Evolutionary conservation across 2,113 vertebrate genomes (phyloP).

Genomic region (Lophura nycthemera): DNA sequence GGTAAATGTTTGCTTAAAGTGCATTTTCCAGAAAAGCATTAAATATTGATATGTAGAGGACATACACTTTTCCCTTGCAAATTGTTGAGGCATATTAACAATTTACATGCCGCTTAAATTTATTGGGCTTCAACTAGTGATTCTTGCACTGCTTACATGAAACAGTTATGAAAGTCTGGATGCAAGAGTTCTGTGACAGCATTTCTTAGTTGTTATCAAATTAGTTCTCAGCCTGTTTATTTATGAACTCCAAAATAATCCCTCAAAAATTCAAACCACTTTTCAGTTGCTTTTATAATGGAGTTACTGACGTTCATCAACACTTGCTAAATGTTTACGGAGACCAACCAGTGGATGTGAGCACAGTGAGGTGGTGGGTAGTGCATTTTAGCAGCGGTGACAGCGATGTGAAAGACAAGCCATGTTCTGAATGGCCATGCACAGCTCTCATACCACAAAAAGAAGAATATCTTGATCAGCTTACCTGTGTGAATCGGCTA

Average conservation of each 20-base stretch:
- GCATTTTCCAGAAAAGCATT: neutral
- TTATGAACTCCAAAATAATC: neutral
- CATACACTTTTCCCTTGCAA: neutral
- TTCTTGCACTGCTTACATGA: neutral
- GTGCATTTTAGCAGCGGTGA: too few relatives aligned
- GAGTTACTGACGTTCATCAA: too few relatives aligned
- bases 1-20: neutral
- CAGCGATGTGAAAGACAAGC: too few relatives aligned
- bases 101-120: neutral
- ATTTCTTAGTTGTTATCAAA: neutral
- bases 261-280: neutral
- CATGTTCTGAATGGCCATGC: too few relatives aligned
- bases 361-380: too few relatives aligned
- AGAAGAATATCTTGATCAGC: too few relatives aligned
- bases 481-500: too few relatives aligned
- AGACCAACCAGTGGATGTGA: too few relatives aligned
- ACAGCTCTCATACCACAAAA: too few relatives aligned
- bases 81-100: neutral
- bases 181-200: neutral
- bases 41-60: neutral
- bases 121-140: neutral
- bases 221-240: neutral
- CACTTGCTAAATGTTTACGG: too few relatives aligned
- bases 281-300: too few relatives aligned
- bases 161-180: neutral